Evolutionary conservation across 2,113 vertebrate species (phyloP).

Genomic region (Solenodon paradoxus): DNA sequence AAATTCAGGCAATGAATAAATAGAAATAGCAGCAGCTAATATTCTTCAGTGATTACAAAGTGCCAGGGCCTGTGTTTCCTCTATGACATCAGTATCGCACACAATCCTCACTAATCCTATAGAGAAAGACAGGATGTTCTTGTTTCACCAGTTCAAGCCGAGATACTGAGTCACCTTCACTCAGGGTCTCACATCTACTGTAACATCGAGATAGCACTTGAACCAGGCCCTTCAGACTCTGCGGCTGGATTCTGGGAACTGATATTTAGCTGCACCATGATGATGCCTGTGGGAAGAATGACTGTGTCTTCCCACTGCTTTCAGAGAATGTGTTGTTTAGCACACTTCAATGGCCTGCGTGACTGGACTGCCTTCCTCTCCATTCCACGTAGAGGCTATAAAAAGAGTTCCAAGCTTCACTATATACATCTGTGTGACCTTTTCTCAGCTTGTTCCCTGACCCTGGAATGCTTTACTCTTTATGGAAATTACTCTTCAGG

Average conservation of each 20-base stretch:
- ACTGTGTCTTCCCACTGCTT: neutral
- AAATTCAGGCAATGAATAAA: conserved; percentile 1
- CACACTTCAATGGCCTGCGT: neutral
- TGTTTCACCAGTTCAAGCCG: neutral
- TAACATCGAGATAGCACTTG: neutral
- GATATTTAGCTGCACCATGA: neutral
- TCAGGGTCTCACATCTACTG: neutral
- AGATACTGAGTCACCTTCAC: neutral
- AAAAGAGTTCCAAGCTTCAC: neutral
- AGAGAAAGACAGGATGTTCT: neutral
- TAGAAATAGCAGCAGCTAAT: neutral
- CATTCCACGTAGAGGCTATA: neutral
- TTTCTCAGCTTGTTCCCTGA: neutral
- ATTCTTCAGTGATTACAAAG: neutral
- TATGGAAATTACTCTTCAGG: neutral
- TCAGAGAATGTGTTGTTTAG: neutral
- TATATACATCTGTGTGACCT: neutral
- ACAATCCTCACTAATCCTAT: neutral
- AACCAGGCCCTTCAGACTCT: neutral
- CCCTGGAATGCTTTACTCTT: neutral
- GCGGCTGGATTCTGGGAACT: neutral
- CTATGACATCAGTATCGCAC: neutral
- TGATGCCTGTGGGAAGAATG: neutral
- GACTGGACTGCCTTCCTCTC: neutral
- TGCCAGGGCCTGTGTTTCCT: conserved; percentile 1